phyloP scores from a whole-genome alignment of 1,140 invertebrate genomes.

The Maniola jurtina region DNA sequence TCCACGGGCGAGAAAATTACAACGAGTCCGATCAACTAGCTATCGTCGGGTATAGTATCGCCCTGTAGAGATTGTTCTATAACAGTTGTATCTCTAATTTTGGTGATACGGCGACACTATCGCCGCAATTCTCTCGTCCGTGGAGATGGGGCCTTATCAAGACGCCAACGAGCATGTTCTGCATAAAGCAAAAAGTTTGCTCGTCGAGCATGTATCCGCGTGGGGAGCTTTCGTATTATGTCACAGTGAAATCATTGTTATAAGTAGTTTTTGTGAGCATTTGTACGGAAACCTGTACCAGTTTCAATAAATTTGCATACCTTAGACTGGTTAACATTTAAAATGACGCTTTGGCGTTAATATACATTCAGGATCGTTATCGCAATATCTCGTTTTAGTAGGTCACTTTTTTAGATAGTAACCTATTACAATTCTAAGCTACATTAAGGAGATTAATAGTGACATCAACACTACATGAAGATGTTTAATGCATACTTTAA shows the following conservation, averaged over 20 bases:
- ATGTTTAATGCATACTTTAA: background rate
- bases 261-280: conserved; percentile 36
- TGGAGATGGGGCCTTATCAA: no score
- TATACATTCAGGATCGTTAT: conserved; percentile 33
- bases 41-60: no score
- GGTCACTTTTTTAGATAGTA: conserved; percentile 21
- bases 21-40: no score
- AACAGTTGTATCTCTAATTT: no score
- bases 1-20: no score
- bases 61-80: no score
- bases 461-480: background rate
- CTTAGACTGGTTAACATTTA: conserved; percentile 34
- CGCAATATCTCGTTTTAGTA: conserved; percentile 25
- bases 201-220: no score
- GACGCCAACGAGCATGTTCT: no score
- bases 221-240: conserved; percentile 4
- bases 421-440: conserved; percentile 6
- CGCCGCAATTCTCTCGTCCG: no score
- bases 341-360: conserved; percentile 29
- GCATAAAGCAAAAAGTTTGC: no score
- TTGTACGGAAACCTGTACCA: conserved; percentile 30
- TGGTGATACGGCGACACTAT: no score
- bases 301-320: conserved; percentile 29
- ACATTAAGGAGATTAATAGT: background rate
- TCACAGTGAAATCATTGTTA: conserved; percentile 21